Evolutionary conservation across 2,888 invertebrate species (phyloP).

Genomic region (Macroteleia sp.): DNA sequence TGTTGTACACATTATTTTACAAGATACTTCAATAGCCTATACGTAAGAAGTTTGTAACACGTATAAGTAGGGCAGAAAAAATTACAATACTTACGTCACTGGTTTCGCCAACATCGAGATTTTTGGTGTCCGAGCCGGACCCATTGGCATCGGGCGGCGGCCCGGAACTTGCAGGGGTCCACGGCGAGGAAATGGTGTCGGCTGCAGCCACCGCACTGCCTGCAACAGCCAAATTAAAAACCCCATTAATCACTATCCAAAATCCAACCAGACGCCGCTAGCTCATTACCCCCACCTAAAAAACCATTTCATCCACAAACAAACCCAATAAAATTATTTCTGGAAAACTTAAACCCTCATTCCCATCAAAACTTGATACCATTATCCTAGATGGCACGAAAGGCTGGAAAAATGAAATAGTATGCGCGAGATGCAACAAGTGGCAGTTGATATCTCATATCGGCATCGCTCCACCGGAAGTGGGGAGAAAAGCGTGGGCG

Average conservation of each 20-base stretch:
- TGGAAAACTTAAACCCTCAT: slow-evolving; percentile 70
- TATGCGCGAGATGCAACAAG: slow-evolving; percentile 68
- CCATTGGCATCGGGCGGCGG: slow-evolving; percentile 95
- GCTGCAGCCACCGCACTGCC: slow-evolving; percentile 89
- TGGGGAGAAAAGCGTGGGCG: slow-evolving; percentile 76
- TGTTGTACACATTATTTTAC: too few species aligned
- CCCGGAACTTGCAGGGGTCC: slow-evolving; percentile 95
- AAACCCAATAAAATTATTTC: background rate
- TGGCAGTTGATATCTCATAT: slow-evolving; percentile 66
- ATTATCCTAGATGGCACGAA: slow-evolving; percentile 35
- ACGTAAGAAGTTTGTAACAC: too few species aligned
- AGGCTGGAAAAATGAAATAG: slow-evolving; percentile 48
- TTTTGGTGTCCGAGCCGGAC: slow-evolving; percentile 95
- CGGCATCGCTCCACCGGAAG: slow-evolving; percentile 55
- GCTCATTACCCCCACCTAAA: background rate
- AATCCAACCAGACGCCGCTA: background rate
- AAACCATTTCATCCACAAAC: background rate
- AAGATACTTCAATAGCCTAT: too few species aligned
- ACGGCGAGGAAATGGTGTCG: slow-evolving; percentile 98
- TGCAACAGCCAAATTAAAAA: slow-evolving; percentile 79
- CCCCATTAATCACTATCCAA: slow-evolving; percentile 20
- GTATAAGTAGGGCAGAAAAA: too few species aligned
- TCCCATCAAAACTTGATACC: too few species aligned
- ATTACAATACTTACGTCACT: slow-evolving; percentile 91
- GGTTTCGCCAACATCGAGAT: slow-evolving; percentile 96